Evolutionary conservation across 1,140 invertebrate species (phyloP).

Genomic region (Cydia strobilella): DNA sequence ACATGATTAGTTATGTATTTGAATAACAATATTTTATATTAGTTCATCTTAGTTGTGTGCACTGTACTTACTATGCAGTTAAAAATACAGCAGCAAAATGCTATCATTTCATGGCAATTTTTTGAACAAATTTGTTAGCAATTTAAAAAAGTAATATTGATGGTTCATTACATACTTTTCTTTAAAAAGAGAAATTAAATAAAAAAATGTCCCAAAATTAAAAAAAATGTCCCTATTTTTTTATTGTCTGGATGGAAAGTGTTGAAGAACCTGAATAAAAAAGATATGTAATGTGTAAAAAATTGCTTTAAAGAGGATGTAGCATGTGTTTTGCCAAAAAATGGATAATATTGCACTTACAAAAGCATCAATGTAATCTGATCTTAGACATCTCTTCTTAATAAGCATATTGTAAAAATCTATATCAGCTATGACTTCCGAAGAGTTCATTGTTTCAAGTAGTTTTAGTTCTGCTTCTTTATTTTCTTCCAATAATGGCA

Average conservation of each 20-base stretch:
- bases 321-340: no score
- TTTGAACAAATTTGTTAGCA: no score
- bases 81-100: constrained; percentile 32
- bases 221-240: no score
- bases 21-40: constrained; percentile 30
- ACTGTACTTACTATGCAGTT: neutral
- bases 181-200: no score
- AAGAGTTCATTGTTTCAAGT: constrained; percentile 81
- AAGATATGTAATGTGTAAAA: neutral
- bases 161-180: no score
- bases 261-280: no score
- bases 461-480: constrained; percentile 84
- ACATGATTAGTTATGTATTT: neutral
- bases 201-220: no score
- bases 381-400: constrained; percentile 85
- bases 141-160: no score
- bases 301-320: no score
- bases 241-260: no score
- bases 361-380: constrained; percentile 84
- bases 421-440: constrained; percentile 85
- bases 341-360: constrained; percentile 75
- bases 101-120: no score
- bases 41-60: neutral
- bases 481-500: constrained; percentile 86
- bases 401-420: constrained; percentile 94